Base-by-base conservation (phyloP, 64 coral and sea anemone species). In the Montipora efflorescens region DNA sequence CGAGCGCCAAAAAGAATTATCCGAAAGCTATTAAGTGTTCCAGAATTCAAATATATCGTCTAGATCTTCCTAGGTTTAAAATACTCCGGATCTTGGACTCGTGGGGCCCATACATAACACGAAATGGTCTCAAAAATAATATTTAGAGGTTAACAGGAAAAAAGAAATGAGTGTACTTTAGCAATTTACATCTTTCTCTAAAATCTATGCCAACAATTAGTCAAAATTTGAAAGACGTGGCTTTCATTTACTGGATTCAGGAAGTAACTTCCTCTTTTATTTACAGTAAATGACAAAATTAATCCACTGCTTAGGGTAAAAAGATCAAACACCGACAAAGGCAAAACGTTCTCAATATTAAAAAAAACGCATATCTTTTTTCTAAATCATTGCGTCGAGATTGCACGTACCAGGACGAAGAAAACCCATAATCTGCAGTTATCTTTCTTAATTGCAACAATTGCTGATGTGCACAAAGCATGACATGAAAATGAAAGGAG, bases 271-370 rank as follows among this genome's bases (percentile, higher is more conserved):
- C 12, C 25, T 59, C 25, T n/a, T 36, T 36, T 36, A 36, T 36
- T 36, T 36, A 36, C 36, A 36, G 36, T 36, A 84, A 84, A 84
- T 69, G 43, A 16, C 14, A 8, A 8, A 16, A 68, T 67, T 84
- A 84, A 69, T 84, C 43, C 47, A n/a, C 80, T 44, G 44, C 15
- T n/a, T 0, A 64, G 14, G 58, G 8, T 82, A 43, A 66, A 57
- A 44, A 64, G 57, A 82, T 82, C 16, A 66, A 66, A 15, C 12
- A 47, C 58, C 19, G 81, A 84, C 46, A 84, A 84, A 47, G 81
- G 67, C 46, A 47, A 18, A 84, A 58, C 43, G 59, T 18, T 46
- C 36, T 11, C 25, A 68, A 84, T 84, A 84, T 82, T 36, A 36
- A 36, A 44, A 64, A 82, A 64, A 67, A 57, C 25, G 58, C 58